Evolutionary conservation across 2,797 vertebrate species (phyloP), one percentile per base, ranked within the genome.

Genomic region (Manis pentadactyla): DNA sequence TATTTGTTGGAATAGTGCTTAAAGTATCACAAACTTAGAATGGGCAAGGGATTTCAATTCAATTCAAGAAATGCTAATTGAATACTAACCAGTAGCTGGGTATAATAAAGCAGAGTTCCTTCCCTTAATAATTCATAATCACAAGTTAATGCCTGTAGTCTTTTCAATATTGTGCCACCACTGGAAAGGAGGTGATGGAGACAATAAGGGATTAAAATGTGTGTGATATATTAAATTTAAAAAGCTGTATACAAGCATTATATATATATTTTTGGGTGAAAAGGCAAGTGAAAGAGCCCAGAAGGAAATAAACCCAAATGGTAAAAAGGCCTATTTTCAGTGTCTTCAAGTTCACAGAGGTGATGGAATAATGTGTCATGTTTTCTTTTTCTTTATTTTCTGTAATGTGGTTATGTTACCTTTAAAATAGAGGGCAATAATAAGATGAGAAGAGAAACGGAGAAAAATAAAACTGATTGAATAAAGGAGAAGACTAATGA

Each of bases 371-470:
- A 92, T n/a, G 64, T 5, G 5, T 81, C 7, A 84, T 7, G 8
- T 69, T 88, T 95, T 84, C 23, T 57, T 87, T 81, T 71, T 73
- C 68, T 87, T 81, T 53, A 55, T 51, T 92, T 93, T 49, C 42
- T 94, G 7, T 83, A 63, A 71, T 91, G 73, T 78, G 37, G 18
- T 78, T 78, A 75, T 37, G 87, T 19, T 90, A 51, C 23, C 29
- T 92, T 95, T 81, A 84, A 86, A 83, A 86, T 61, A 85, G 95
- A 77, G 51, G 83, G 19, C 23, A 74, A 83, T 53, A 77, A 96
- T 77, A 93, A 87, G 81, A 86, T 0, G 4, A 96, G 82, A 94
- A 92, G 18, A 90, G 4, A 94, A 34, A 63, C 3, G 55, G 31
- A 66, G 64, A 90, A 92, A 92, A 77, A 79, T 34, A 68, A 87